Conservation (phyloP, 2,888 invertebrate genomes). For the Drosophila rellima region DNA sequence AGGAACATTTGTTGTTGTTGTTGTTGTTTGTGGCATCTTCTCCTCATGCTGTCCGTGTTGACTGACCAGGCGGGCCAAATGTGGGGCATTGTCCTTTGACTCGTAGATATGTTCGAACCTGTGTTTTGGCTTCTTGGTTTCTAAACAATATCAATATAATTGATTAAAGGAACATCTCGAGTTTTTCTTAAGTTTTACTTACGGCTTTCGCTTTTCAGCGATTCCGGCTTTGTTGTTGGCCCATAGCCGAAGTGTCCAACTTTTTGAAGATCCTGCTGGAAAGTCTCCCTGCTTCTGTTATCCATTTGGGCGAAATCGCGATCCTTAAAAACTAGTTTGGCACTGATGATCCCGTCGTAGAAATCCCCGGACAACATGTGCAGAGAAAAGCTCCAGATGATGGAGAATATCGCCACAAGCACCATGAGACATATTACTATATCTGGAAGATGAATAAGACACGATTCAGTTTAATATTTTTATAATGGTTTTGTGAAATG, state of each 20-base stretch:
- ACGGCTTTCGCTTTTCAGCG: slow-evolving; percentile 61
- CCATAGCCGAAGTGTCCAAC: slow-evolving; percentile 47
- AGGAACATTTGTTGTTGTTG: slow-evolving; percentile 47
- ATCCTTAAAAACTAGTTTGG: slow-evolving; percentile 76
- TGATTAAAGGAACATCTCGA: no score
- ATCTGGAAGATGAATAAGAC: slow-evolving; percentile 50
- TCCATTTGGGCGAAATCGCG: slow-evolving; percentile 72
- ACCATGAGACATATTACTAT: slow-evolving; percentile 82
- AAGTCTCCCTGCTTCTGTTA: slow-evolving; percentile 65
- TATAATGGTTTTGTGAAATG: no score
- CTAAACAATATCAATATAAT: slow-evolving; percentile 29
- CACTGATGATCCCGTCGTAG: slow-evolving; percentile 80
- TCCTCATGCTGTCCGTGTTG: slow-evolving; percentile 10
- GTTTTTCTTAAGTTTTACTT: slow-evolving; percentile 23
- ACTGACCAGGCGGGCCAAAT: slow-evolving; percentile 52
- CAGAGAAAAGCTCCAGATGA: slow-evolving; percentile 80
- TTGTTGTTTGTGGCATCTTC: slow-evolving; percentile 16
- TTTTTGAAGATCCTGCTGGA: slow-evolving; percentile 67
- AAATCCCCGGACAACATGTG: slow-evolving; percentile 81
- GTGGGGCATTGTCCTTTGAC: slow-evolving; percentile 49
- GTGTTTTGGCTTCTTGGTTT: slow-evolving; percentile 61
- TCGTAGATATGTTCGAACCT: slow-evolving; percentile 78
- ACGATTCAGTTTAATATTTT: neutral
- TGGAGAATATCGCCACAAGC: slow-evolving; percentile 78
- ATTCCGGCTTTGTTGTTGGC: slow-evolving; percentile 25